Conservation (phyloP, 2,113 vertebrate genomes). For the Machaerirhynchus nigripectus region DNA sequence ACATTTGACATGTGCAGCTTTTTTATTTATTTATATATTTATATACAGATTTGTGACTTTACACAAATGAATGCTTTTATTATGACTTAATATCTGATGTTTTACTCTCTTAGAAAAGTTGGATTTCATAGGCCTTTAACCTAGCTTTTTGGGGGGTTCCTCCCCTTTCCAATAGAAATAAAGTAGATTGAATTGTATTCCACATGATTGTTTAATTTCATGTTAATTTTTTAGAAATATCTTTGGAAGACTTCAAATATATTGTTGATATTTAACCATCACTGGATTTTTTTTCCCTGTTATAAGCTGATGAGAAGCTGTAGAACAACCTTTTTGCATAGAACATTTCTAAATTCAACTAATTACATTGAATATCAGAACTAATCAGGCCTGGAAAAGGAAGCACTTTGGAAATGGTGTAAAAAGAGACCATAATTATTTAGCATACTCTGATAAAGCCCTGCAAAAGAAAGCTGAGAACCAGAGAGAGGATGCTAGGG, state of each 20-base stretch:
- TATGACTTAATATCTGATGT: not conserved
- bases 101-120: not conserved
- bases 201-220: not conserved
- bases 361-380: conserved; percentile 31
- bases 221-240: not conserved
- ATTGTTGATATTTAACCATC: not conserved
- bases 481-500: not conserved
- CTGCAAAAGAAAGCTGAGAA: not conserved
- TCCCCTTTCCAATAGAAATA: not conserved
- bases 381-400: conserved; percentile 37
- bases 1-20: rapidly evolving
- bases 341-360: conserved; percentile 23
- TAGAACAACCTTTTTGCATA: not conserved
- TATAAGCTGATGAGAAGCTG: not conserved
- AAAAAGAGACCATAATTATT: conserved; percentile 12
- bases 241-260: not conserved
- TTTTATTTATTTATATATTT: not conserved
- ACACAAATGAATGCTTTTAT: not conserved
- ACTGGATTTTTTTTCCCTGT: not conserved
- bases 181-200: not conserved
- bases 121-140: not conserved
- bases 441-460: not conserved
- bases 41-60: not conserved
- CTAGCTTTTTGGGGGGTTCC: rapidly evolving
- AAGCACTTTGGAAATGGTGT: not conserved